These are phyloP conservation scores for Takifugu flavidus DNA, from an alignment of 2,113 vertebrate species.

Conservation along the genomic window DNA sequence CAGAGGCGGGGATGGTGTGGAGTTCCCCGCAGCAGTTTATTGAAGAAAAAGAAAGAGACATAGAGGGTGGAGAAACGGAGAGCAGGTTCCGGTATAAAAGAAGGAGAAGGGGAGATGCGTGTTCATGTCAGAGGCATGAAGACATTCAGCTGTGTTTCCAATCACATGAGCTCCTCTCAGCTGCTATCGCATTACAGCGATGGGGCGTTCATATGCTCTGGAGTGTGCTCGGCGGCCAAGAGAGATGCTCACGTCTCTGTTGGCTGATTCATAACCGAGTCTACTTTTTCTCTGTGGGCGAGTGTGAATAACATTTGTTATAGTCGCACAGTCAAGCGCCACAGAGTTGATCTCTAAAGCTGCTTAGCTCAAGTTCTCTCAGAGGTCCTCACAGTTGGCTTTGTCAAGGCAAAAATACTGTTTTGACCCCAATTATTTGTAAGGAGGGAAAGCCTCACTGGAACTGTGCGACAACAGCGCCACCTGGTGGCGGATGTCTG, in stretches of 20 bases:
- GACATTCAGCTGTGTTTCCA: conserved; percentile 5
- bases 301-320: too few relatives aligned
- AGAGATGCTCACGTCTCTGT: conserved; percentile 29
- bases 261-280: conserved; percentile 5
- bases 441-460: conserved; percentile 5
- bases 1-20: conserved; percentile 72
- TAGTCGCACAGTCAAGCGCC: neutral
- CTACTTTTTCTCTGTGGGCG: too few relatives aligned
- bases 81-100: conserved; percentile 3
- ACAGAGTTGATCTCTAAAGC: neutral
- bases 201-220: conserved; percentile 27
- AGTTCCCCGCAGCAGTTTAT: conserved; percentile 75
- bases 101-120: conserved; percentile 22
- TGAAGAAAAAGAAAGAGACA: conserved; percentile 64
- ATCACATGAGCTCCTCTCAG: conserved; percentile 26
- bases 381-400: neutral
- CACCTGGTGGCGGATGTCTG: conserved; percentile 48
- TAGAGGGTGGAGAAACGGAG: conserved; percentile 42
- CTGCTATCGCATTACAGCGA: conserved; percentile 32
- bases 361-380: neutral
- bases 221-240: conserved; percentile 32
- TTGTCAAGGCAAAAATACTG: neutral
- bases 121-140: neutral
- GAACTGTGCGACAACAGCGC: conserved; percentile 47
- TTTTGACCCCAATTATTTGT: conserved; percentile 10